Evolutionary conservation across 2,888 invertebrate species (phyloP).

Genomic region (Danaus chrysippus): DNA sequence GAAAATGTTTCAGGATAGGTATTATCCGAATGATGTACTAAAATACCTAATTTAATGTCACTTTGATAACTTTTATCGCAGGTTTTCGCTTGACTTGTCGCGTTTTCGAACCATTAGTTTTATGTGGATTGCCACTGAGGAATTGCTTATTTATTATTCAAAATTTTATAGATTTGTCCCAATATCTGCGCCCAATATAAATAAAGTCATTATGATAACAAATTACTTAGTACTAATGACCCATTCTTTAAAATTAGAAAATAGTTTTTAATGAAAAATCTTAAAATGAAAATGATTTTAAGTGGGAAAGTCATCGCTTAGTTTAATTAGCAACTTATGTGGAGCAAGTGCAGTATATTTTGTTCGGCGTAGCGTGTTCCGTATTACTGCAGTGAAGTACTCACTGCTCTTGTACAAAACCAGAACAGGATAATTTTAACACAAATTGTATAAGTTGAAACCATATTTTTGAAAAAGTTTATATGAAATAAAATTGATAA

Average conservation of each 20-base stretch:
- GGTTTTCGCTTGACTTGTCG: slow-evolving; percentile 72
- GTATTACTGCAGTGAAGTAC: slow-evolving; percentile 19
- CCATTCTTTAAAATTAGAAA: too few relatives aligned
- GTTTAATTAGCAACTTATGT: slow-evolving; percentile 20
- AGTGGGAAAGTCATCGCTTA: slow-evolving; percentile 18
- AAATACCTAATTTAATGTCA: slow-evolving; percentile 72
- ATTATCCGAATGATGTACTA: slow-evolving; percentile 58
- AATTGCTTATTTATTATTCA: slow-evolving; percentile 69
- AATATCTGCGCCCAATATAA: slow-evolving; percentile 7
- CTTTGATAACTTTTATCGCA: slow-evolving; percentile 78
- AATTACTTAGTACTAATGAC: too few relatives aligned
- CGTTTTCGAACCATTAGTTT: slow-evolving; percentile 77
- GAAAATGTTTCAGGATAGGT: slow-evolving; percentile 33
- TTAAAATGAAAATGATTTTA: slow-evolving; percentile 1
- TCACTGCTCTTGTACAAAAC: slow-evolving; percentile 12
- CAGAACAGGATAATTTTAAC: slow-evolving; percentile 6
- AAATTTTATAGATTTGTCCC: slow-evolving; percentile 27
- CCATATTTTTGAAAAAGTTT: not conserved
- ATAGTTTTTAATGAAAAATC: not conserved
- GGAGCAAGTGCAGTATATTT: slow-evolving; percentile 14
- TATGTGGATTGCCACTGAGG: slow-evolving; percentile 71
- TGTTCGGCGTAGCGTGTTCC: slow-evolving; percentile 14
- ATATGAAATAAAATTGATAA: too few relatives aligned
- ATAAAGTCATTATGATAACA: not conserved
- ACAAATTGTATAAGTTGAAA: not conserved